These are phyloP conservation scores for Oscheius myriophilus DNA, from an alignment of 2,888 invertebrate species.

Conservation along the genomic window DNA sequence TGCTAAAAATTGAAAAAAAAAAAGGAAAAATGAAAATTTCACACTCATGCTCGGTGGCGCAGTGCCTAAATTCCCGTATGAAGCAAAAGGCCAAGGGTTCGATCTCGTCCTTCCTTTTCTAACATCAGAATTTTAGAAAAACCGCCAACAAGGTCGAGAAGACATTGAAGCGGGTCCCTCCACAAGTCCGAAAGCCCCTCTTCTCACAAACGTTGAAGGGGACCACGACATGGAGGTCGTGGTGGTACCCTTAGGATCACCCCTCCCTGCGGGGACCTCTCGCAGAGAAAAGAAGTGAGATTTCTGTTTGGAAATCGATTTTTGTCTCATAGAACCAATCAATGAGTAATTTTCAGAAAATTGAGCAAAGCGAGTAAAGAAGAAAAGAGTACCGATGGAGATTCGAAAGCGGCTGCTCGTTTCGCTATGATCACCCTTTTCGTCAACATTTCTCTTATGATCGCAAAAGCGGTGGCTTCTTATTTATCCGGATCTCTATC, in stretches of 20 bases:
- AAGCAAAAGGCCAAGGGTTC: no score
- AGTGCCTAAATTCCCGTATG: no score
- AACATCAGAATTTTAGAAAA: neutral
- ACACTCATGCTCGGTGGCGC: no score
- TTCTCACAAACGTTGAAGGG: constrained; percentile 17
- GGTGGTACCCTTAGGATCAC: constrained; percentile 7
- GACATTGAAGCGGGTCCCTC: neutral
- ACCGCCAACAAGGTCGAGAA: neutral
- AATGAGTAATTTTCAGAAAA: no score
- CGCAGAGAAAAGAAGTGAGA: neutral
- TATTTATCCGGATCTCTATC: constrained; percentile 73
- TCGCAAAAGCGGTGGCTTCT: constrained; percentile 72
- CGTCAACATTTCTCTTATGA: constrained; percentile 70
- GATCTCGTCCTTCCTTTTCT: no score
- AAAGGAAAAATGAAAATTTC: no score
- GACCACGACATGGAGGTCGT: constrained; percentile 13
- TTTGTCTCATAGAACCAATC: no score
- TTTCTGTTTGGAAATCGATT: no score
- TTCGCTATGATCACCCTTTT: constrained; percentile 61
- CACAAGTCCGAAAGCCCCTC: constrained; percentile 1
- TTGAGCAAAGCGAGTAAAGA: no score
- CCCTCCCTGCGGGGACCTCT: constrained; percentile 5
- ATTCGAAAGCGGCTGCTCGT: constrained; percentile 35
- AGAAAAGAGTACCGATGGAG: neutral
- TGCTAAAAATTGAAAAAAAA: no score